These are phyloP conservation scores for Aphelocoma californica DNA, from an alignment of 2,797 vertebrate genomes.

Conservation along the genomic window DNA sequence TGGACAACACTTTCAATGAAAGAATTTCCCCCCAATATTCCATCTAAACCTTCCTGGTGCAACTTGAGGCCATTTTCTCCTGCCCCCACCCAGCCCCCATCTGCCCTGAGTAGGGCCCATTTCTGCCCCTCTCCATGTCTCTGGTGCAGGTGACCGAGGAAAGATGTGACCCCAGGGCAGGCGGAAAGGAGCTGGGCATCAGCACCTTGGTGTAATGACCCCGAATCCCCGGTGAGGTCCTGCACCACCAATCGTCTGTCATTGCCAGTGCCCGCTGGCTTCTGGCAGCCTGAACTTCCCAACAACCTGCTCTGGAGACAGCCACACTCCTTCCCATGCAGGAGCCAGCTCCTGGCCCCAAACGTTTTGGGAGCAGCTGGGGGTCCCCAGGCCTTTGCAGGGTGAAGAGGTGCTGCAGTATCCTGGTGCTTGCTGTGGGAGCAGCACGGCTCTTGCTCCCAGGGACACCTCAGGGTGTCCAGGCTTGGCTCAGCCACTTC, in stretches of 20 bases:
- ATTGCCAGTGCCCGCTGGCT: rapidly evolving
- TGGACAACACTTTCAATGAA: background rate
- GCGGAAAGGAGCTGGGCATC: rapidly evolving
- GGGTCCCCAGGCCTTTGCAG: background rate
- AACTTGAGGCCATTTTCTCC: background rate
- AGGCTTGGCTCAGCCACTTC: background rate
- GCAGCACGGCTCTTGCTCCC: rapidly evolving
- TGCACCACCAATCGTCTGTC: background rate
- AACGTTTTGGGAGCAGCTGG: background rate
- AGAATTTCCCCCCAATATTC: background rate
- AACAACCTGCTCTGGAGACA: background rate
- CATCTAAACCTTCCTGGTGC: background rate
- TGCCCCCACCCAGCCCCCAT: rapidly evolving
- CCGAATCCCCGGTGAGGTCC: rapidly evolving
- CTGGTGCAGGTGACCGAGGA: background rate
- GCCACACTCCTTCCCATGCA: rapidly evolving
- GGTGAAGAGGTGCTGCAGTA: background rate
- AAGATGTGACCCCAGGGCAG: rapidly evolving
- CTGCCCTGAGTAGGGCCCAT: background rate
- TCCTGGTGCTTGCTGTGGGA: background rate
- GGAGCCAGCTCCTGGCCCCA: background rate
- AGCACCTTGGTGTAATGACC: background rate
- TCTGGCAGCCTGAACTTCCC: background rate
- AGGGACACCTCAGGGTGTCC: background rate
- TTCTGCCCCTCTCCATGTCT: background rate